Conservation (phyloP, 2,888 invertebrate genomes). For the Gymnocheta viridis region DNA sequence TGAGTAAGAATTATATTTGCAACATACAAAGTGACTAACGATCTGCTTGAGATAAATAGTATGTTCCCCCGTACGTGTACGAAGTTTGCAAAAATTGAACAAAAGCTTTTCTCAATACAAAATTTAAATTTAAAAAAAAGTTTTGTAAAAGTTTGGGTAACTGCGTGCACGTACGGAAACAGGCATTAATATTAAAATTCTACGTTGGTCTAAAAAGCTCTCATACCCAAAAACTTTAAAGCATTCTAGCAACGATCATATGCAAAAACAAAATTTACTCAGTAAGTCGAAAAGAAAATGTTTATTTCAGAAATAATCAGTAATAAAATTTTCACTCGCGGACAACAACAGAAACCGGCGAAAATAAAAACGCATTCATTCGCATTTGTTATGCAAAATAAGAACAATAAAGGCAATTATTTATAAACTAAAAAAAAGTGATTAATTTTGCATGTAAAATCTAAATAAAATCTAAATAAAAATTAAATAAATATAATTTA, state of each 20-base stretch:
- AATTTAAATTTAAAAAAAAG: too few relatives aligned
- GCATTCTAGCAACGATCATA: constrained; percentile 9
- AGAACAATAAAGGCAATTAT: constrained; percentile 5
- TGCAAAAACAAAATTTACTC: background rate
- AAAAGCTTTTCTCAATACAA: too few relatives aligned
- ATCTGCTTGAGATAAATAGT: too few relatives aligned
- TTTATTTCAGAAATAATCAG: constrained; percentile 18
- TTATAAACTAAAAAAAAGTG: constrained; percentile 19
- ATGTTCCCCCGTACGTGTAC: too few relatives aligned
- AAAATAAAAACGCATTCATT: background rate
- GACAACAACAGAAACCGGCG: constrained; percentile 11
- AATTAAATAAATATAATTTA: constrained; percentile 16
- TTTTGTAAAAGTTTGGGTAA: too few relatives aligned
- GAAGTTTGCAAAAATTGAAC: too few relatives aligned
- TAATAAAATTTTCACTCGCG: constrained; percentile 27
- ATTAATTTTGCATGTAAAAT: too few relatives aligned
- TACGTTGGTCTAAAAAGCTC: background rate
- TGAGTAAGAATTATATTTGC: too few relatives aligned
- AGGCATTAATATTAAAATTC: too few relatives aligned
- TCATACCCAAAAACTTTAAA: background rate
- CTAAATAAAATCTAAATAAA: too few relatives aligned
- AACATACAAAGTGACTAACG: too few relatives aligned
- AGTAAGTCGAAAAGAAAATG: constrained; percentile 8
- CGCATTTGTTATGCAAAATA: constrained; percentile 46
- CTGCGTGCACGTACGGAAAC: too few relatives aligned